Evolutionary conservation across 2,113 vertebrate species (phyloP).

Genomic region (Pelecanus crispus): DNA sequence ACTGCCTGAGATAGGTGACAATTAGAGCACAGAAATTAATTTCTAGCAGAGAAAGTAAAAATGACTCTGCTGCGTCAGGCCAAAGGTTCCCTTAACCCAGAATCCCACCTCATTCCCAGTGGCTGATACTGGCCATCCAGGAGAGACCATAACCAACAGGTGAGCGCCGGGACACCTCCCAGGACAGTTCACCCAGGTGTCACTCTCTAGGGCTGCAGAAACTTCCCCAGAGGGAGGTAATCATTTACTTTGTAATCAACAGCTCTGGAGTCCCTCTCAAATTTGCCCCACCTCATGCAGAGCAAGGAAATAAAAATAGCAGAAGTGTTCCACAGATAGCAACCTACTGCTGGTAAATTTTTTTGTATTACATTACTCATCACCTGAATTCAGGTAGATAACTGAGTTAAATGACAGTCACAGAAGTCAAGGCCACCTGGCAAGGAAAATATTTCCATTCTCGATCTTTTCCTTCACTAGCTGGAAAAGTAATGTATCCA

Average conservation of each 20-base stretch:
- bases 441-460: neutral
- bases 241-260: neutral
- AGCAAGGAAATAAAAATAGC: neutral
- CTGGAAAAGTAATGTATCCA: neutral
- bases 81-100: neutral
- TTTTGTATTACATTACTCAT: neutral
- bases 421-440: neutral
- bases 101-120: neutral
- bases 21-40: neutral
- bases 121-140: neutral
- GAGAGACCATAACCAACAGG: fast-evolving
- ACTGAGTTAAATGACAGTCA: neutral
- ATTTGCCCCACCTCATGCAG: neutral
- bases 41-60: neutral
- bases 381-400: neutral
- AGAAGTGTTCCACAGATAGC: neutral
- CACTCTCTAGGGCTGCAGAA: neutral
- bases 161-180: fast-evolving
- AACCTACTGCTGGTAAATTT: neutral
- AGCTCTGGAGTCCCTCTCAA: neutral
- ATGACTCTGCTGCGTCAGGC: neutral
- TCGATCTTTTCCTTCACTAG: neutral
- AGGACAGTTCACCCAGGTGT: neutral
- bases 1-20: neutral
- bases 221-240: neutral